Evolutionary conservation across 2,888 invertebrate species (phyloP).

Genomic region (Drosophila melanosoma): DNA sequence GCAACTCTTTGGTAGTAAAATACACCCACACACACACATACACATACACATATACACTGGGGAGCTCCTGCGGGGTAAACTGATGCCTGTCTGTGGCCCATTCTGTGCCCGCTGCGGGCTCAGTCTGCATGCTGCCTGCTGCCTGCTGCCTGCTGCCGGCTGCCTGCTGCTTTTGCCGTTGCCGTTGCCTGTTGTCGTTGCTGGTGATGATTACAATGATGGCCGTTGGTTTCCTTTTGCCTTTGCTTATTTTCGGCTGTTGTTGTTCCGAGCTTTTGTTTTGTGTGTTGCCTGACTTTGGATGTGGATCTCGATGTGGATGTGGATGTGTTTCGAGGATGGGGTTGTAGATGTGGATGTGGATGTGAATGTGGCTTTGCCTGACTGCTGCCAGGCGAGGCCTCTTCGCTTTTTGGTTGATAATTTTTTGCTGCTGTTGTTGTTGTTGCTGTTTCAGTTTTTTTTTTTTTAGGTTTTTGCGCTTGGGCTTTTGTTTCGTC

Average conservation of each 20-base stretch:
- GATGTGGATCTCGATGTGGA: slow-evolving; percentile 20
- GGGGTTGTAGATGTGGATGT: slow-evolving; percentile 7
- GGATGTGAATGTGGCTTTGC: slow-evolving; percentile 34
- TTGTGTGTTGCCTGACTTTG: slow-evolving; percentile 41
- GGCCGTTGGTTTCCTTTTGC: slow-evolving; percentile 69
- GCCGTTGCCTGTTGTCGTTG: slow-evolving; percentile 39
- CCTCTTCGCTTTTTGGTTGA: slow-evolving; percentile 72
- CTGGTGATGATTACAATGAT: slow-evolving; percentile 80
- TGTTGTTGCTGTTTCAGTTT: slow-evolving; percentile 27
- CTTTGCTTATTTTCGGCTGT: slow-evolving; percentile 56
- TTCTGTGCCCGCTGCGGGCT: slow-evolving; percentile 31
- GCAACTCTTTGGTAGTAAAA: slow-evolving; percentile 39
- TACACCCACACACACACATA: slow-evolving; percentile 3
- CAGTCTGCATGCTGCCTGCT: slow-evolving; percentile 21
- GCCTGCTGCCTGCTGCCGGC: slow-evolving; percentile 11
- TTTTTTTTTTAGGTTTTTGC: slow-evolving; percentile 56
- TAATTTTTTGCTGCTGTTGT: slow-evolving; percentile 61
- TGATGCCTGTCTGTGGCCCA: slow-evolving; percentile 39
- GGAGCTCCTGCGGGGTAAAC: slow-evolving; percentile 33
- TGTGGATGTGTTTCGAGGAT: slow-evolving; percentile 13
- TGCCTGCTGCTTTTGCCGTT: slow-evolving; percentile 40
- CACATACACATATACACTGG: slow-evolving; percentile 21
- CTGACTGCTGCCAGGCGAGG: slow-evolving; percentile 54
- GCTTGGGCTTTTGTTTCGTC: slow-evolving; percentile 77
- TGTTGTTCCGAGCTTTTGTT: slow-evolving; percentile 69